These are phyloP conservation scores for Sycobia sp. DNA, from an alignment of 1,140 invertebrate species.

Conservation along the genomic window DNA sequence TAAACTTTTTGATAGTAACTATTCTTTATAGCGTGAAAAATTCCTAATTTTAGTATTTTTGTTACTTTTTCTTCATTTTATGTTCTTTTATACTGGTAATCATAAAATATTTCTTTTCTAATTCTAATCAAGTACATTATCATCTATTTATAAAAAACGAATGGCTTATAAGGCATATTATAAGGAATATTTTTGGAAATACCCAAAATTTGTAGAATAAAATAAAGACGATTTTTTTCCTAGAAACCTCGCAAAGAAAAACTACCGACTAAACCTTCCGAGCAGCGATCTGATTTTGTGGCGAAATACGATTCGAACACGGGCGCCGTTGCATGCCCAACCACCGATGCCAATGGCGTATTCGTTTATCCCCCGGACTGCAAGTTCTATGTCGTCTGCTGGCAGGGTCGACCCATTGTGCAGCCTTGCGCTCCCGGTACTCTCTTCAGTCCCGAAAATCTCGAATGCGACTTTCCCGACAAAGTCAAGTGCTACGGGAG, in stretches of 20 bases:
- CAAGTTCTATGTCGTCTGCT: slow-evolving; percentile 73
- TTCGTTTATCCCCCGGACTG: slow-evolving; percentile 70
- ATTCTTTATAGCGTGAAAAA: too few species aligned
- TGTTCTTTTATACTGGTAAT: too few species aligned
- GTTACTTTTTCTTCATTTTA: too few species aligned
- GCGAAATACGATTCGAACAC: slow-evolving; percentile 43
- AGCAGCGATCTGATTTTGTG: slow-evolving; percentile 31
- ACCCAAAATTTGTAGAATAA: too few species aligned
- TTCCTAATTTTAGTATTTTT: too few species aligned
- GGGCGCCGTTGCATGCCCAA: slow-evolving; percentile 62
- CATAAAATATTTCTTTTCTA: too few species aligned
- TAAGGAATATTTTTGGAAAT: too few species aligned
- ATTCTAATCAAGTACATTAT: too few species aligned
- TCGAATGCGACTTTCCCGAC: slow-evolving; percentile 69
- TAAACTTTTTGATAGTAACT: too few species aligned
- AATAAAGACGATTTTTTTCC: neutral
- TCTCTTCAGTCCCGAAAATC: slow-evolving; percentile 67
- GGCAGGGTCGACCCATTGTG: slow-evolving; percentile 65
- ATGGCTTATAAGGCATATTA: too few species aligned
- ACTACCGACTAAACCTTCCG: slow-evolving; percentile 11
- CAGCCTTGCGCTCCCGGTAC: slow-evolving; percentile 72
- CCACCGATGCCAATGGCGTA: slow-evolving; percentile 60
- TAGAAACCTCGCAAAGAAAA: slow-evolving; percentile 53
- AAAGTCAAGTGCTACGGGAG: slow-evolving; percentile 67
- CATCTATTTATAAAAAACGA: too few species aligned